A percentile compares a stretch with the other conserved stretches of the same genome.
Conservation (phyloP, 2,797 vertebrate species). For the Heliangelus exortis region DNA sequence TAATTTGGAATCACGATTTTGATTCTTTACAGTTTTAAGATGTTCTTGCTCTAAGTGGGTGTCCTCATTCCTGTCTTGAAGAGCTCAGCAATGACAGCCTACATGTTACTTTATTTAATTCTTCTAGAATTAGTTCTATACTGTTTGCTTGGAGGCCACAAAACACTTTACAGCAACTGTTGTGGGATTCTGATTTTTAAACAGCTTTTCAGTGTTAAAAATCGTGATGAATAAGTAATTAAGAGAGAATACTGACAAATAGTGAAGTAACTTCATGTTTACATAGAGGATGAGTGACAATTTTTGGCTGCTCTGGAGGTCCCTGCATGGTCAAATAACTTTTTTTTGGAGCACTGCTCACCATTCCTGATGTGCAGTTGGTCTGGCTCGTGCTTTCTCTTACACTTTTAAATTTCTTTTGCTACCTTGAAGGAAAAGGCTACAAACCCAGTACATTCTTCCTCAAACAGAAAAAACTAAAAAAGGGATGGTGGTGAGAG, state of each 20-base stretch:
- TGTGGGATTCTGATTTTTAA: constrained; percentile 35
- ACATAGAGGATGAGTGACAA: background rate
- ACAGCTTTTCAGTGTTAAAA: constrained; percentile 28
- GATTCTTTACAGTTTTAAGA: constrained; percentile 22
- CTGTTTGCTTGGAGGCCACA: constrained; percentile 63
- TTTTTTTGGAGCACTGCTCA: background rate
- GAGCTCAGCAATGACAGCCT: constrained; percentile 67
- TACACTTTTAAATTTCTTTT: background rate
- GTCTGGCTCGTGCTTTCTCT: background rate
- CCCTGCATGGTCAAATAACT: background rate
- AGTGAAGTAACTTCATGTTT: constrained; percentile 11
- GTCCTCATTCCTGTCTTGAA: constrained; percentile 64
- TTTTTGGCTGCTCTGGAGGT: background rate
- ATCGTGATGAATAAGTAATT: constrained; percentile 43
- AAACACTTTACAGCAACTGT: constrained; percentile 45
- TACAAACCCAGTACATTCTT: background rate
- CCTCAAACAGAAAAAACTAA: background rate
- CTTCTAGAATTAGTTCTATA: constrained; percentile 70
- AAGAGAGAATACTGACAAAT: constrained; percentile 5
- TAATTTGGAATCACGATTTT: constrained; percentile 63
- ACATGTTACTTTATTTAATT: constrained; percentile 77
- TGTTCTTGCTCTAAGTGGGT: constrained; percentile 58
- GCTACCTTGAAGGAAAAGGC: background rate
- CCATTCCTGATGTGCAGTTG: background rate
- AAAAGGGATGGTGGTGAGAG: background rate